Percentiles rank a stretch among this genome's conserved stretches.
Evolutionary conservation across 2,113 vertebrate genomes (phyloP).

Genomic region (Charadrius vociferus): DNA sequence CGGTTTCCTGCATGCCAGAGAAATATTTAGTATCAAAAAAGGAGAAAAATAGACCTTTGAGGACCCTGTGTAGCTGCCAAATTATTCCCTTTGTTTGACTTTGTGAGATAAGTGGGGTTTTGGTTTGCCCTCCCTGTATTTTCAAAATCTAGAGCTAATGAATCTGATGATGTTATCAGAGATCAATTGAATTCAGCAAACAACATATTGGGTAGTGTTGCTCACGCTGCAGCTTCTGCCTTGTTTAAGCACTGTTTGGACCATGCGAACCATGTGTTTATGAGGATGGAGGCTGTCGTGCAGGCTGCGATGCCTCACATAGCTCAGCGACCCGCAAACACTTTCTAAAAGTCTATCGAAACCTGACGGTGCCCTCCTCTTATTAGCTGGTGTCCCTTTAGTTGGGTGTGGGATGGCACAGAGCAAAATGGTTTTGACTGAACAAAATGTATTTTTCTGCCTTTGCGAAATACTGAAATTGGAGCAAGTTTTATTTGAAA

Average conservation of each 20-base stretch:
- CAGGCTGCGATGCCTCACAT: background rate
- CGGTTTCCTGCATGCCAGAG: background rate
- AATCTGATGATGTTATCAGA: background rate
- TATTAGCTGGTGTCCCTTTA: background rate
- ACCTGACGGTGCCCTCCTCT: background rate
- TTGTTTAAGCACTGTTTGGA: background rate
- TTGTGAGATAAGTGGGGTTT: background rate
- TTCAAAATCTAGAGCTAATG: background rate
- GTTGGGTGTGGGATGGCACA: background rate
- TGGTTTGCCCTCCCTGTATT: background rate
- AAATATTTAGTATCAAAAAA: background rate
- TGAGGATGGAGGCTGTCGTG: background rate
- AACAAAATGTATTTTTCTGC: background rate
- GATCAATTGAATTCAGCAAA: background rate
- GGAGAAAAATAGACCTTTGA: background rate
- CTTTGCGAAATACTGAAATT: background rate
- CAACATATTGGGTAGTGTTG: background rate
- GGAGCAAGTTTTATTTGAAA: background rate
- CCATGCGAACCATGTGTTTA: background rate
- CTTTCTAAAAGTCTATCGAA: rapidly evolving
- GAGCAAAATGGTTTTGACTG: background rate
- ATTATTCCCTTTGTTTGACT: background rate
- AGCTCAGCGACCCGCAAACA: background rate
- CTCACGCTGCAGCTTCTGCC: background rate
- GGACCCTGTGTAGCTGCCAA: background rate